Evolutionary conservation across 2,888 invertebrate genomes (phyloP), one percentile per base, ranked within the genome.

Genomic region (Athetis lepigone): DNA sequence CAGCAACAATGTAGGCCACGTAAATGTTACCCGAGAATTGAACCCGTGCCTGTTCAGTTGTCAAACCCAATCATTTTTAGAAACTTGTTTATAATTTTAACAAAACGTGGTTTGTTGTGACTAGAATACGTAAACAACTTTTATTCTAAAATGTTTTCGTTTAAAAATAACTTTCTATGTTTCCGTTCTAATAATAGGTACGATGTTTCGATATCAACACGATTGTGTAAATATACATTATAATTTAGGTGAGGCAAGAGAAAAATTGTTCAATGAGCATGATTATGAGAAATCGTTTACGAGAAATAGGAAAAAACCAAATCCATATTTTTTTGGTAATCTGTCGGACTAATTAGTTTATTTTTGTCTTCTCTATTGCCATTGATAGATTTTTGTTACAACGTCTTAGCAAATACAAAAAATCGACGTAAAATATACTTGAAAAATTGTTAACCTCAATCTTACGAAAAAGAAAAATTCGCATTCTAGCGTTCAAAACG

Each of bases 141-240:
- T 57, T 21, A 9, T 46, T 58, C 2, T 46, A n/a, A 58, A 69
- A 64, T 36, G 21, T 36, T 58, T 33, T 8, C 2, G 16, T 2
- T 40, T 58, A 69, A 40, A 64, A 64, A 69, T 64, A 58, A 13
- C 25, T 1, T 25, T 9, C 9, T 57, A 51, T 56, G 43, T 63
- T 63, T 68, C 1, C 58, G 33, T 68, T 29, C 29, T 25, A 37
- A 37, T 33, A 33, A 13, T 33, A 33, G 33, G 43, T 45, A 29
- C n/a, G 16, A 1, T 25, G 23, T 25, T 49, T 47, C n/a, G 4
- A 11, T 29, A 40, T 13, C 18, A 27, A 25, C 13, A 13, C 9
- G 36, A 36, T n/a, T n/a, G 9, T 29, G 6, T 11, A 29, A 29
- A 29, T 29, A 9, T 4, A 1, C 5, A 29, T 6, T 25, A 25